Evolutionary conservation across 35 echinoderm and acorn worm genomes (phyloP), one percentile per base, ranked within the genome.

Genomic region (Amphiura filiformis): DNA sequence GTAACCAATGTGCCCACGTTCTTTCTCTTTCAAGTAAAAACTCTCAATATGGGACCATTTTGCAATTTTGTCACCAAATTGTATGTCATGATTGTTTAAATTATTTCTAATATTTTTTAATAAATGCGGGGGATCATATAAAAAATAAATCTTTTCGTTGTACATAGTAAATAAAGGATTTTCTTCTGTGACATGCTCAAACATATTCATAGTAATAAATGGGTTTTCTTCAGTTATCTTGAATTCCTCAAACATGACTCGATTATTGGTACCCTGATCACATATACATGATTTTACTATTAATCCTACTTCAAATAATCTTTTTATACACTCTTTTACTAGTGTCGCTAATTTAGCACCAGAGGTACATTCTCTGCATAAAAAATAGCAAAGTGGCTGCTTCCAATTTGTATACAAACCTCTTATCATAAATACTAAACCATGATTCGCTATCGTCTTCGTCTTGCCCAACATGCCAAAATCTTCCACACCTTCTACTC

Each of bases 391-490:
- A 12, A 77, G 12, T 77, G 75, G 75, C 34, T 77, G 75, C 28
- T 77, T 77, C 75, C 75, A 77, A 31, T 77, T 77, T 31, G n/a
- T 31, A 31, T 7, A 77, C 28, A 77, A 35, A 9, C 75, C 75
- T n/a, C 75, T 77, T 7, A 77, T n/a, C 75, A 77, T 77, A 77
- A 77, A 77, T 13, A 77, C 75, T n/a, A 77, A 35, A 5, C n/a
- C 75, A 9, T 77, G 75, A 77, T 28, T 77, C n/a, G 75, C 75
- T 77, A 30, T 77, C 28, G 7, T 9, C 28, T 77, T 77, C 28
- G 75, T 77, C 34, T n/a, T 77, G 5, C 75, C 75, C 26, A 77
- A 13, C 13, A 35, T 31, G 7, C 75, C 75, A 77, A 77, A 77
- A 77, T 77, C 75, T 31, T 77, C 75, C 11, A 77, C 34, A 12